Conservation (phyloP, 1,140 invertebrate genomes). For the Drosophila asahinai region DNA sequence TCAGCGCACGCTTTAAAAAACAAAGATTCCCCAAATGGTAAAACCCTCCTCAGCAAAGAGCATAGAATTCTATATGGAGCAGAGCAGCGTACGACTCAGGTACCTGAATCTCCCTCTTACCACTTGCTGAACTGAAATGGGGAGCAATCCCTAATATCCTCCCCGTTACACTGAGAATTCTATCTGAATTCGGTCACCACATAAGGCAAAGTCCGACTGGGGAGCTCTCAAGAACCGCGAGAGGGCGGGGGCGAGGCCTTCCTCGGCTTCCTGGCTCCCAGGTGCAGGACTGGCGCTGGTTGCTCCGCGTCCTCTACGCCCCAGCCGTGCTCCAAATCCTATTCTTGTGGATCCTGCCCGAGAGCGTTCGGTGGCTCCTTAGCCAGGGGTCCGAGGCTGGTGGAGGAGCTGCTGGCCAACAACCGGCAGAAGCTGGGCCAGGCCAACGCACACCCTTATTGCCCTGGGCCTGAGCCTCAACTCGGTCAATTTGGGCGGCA, state of each 20-base stretch:
- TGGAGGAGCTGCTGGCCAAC: slow-evolving; percentile 76
- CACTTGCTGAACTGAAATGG: too few relatives aligned
- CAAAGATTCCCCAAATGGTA: too few relatives aligned
- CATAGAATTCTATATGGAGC: too few relatives aligned
- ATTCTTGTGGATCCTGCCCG: slow-evolving; percentile 87
- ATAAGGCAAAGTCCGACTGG: too few relatives aligned
- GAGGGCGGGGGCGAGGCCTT: slow-evolving; percentile 87
- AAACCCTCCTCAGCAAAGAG: too few relatives aligned
- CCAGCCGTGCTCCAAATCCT: slow-evolving; percentile 89
- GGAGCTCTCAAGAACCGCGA: too few relatives aligned
- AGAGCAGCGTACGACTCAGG: too few relatives aligned
- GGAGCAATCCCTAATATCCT: too few relatives aligned
- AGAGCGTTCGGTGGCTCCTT: slow-evolving; percentile 91
- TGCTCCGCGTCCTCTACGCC: slow-evolving; percentile 89
- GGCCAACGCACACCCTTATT: slow-evolving; percentile 87
- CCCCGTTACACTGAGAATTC: too few relatives aligned
- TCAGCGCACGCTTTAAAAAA: too few relatives aligned
- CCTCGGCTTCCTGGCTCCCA: slow-evolving; percentile 89
- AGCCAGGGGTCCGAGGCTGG: slow-evolving; percentile 88
- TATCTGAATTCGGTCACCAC: too few relatives aligned
- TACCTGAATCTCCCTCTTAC: too few relatives aligned
- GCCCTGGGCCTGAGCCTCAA: slow-evolving; percentile 93
- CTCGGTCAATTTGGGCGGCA: slow-evolving; percentile 90
- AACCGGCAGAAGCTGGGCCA: slow-evolving; percentile 65
- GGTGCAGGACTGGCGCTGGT: slow-evolving; percentile 89